These are phyloP conservation scores for Metalampra italica DNA, from an alignment of 2,888 invertebrate species.

Conservation along the genomic window DNA sequence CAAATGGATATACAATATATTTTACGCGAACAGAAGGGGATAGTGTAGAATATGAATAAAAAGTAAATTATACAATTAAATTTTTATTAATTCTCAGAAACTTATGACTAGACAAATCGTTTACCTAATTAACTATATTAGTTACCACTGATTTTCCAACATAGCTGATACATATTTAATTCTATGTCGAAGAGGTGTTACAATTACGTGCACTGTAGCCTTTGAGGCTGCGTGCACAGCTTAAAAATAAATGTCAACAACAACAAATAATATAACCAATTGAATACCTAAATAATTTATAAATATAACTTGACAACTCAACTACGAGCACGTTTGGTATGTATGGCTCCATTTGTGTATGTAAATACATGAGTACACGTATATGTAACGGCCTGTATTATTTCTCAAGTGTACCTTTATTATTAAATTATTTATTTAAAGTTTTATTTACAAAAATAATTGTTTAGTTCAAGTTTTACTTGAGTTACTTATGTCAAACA, in stretches of 20 bases:
- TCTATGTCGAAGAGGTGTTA: too few species aligned
- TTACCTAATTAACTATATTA: constrained; percentile 14
- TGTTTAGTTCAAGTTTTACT: too few species aligned
- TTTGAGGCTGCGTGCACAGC: constrained; percentile 22
- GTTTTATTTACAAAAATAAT: too few species aligned
- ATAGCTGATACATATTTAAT: too few species aligned
- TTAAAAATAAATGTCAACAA: constrained; percentile 17
- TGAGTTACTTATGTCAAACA: too few species aligned
- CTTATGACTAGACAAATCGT: constrained; percentile 28
- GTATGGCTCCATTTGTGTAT: too few species aligned
- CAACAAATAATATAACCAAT: constrained; percentile 1
- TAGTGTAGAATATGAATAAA: constrained; percentile 6
- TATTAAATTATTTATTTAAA: too few species aligned
- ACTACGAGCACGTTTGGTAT: too few species aligned
- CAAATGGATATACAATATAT: too few species aligned
- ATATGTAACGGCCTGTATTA: too few species aligned
- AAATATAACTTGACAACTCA: constrained; percentile 13
- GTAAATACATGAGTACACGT: too few species aligned
- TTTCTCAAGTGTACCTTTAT: too few species aligned
- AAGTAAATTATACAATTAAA: constrained; percentile 30
- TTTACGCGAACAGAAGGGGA: neutral
- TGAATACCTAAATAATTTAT: neutral
- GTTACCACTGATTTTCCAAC: constrained; percentile 13
- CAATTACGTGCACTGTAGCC: constrained; percentile 17
- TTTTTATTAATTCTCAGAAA: constrained; percentile 12